Evolutionary conservation across 2,888 invertebrate genomes (phyloP).

Genomic region (Drosophila kambysellisi): DNA sequence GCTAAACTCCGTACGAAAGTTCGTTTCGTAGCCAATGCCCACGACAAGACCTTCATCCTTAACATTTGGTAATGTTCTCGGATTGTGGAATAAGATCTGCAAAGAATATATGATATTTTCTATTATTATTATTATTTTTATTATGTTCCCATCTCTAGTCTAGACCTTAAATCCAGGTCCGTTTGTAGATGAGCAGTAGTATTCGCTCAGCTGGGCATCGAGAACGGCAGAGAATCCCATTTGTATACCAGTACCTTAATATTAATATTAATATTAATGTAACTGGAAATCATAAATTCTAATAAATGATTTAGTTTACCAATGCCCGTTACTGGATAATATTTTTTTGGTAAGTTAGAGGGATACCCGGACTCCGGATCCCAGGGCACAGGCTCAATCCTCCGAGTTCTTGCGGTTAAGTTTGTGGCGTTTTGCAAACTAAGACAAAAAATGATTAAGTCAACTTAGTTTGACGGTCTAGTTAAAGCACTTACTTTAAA

Average conservation of each 20-base stretch:
- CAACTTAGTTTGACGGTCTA: neutral
- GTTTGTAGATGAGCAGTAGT: constrained; percentile 92
- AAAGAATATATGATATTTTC: neutral
- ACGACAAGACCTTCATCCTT: constrained; percentile 90
- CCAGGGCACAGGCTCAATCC: constrained; percentile 88
- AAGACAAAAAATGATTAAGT: neutral
- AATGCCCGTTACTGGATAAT: constrained; percentile 86
- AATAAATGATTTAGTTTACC: constrained; percentile 83
- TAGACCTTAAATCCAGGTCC: constrained; percentile 86
- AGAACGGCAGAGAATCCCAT: constrained; percentile 90
- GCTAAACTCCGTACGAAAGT: constrained; percentile 88
- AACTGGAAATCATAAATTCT: neutral
- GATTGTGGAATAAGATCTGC: constrained; percentile 87
- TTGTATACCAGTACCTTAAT: constrained; percentile 88
- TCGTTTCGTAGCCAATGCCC: constrained; percentile 89
- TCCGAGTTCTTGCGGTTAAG: constrained; percentile 29
- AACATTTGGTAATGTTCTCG: constrained; percentile 91
- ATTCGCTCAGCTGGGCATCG: constrained; percentile 90
- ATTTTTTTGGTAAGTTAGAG: constrained; percentile 86
- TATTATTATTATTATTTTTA: no score
- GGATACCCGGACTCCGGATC: constrained; percentile 90
- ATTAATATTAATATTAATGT: no score
- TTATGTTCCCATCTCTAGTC: neutral
- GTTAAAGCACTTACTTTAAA: constrained; percentile 51
- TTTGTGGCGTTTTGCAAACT: constrained; percentile 20